Conservation (phyloP, 2,797 vertebrate genomes). For the Allobates femoralis region DNA sequence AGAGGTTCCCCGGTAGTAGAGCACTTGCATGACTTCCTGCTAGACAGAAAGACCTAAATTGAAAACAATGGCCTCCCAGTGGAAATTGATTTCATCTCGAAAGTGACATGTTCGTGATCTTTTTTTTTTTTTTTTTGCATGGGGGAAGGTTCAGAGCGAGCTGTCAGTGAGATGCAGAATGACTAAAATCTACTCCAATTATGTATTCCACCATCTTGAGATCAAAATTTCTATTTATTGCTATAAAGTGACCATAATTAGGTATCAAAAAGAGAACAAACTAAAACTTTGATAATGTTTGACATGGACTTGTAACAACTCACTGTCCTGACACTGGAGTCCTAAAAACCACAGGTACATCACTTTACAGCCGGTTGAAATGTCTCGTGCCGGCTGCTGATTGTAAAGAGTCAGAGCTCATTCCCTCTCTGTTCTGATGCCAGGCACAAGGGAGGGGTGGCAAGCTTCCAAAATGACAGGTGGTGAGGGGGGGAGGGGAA, state of each 20-base stretch:
- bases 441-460: slow-evolving; percentile 62
- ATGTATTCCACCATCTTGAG: slow-evolving; percentile 33
- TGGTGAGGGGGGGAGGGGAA: slow-evolving; percentile 54
- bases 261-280: neutral
- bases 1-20: slow-evolving; percentile 25
- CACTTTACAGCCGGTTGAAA: slow-evolving; percentile 50
- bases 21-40: slow-evolving; percentile 44
- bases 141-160: slow-evolving; percentile 23
- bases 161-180: slow-evolving; percentile 30
- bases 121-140: slow-evolving; percentile 36
- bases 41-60: slow-evolving; percentile 15
- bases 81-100: slow-evolving; percentile 46
- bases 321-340: slow-evolving; percentile 33
- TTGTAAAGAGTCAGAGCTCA: slow-evolving; percentile 50
- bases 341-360: slow-evolving; percentile 51
- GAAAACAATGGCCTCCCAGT: slow-evolving; percentile 36
- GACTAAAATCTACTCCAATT: slow-evolving; percentile 42
- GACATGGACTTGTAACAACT: slow-evolving; percentile 41
- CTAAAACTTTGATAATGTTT: slow-evolving; percentile 32
- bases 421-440: slow-evolving; percentile 60
- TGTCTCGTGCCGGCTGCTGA: slow-evolving; percentile 43
- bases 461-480: slow-evolving; percentile 62
- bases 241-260: slow-evolving; percentile 8
- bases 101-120: slow-evolving; percentile 44
- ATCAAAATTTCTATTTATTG: slow-evolving; percentile 35